Evolutionary conservation across 2,888 invertebrate genomes (phyloP), one percentile per base, ranked within the genome.

Genomic region (Drosophila flavopinicola): DNA sequence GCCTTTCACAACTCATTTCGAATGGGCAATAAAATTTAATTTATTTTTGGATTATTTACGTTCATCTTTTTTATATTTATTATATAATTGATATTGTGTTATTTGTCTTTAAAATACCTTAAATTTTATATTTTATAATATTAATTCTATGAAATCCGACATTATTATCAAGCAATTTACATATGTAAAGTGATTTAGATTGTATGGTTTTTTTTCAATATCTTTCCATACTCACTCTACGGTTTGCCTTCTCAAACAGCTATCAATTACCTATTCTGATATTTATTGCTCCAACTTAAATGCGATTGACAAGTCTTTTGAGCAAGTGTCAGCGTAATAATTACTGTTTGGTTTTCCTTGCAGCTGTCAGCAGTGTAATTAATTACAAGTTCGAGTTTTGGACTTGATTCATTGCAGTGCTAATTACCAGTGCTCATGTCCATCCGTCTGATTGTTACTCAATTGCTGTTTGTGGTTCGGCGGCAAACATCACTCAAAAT

Each of bases 311-410:
- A 58, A 13, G 10, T 10, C 23, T 29, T 35, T 24, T 7, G 13
- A 7, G 27, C 1, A 15, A 35, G 24, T 20, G 41, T 32, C 17
- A 54, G 15, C 32, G 27, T 9, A 25, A 24, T 49, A 48, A 58
- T 48, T 38, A 39, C 38, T 11, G 9, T 15, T 29, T 23, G 24
- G 24, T 35, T 35, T 57, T 35, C n/a, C 27, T 20, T 42, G 23
- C 17, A 58, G 41, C 61, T 85, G 75, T 74, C 78, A 69, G 66
- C 45, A 54, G 25, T 51, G 39, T 41, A 73, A 85, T 83, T 83
- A 76, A 83, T 85, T 85, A 71, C 38, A 45, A 29, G 45, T 67
- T 45, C n/a, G 33, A 53, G 35, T 53, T 61, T 59, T 58, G 27
- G 37, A 63, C 25, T 35, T 58, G 64, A 58, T 57, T 65, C 39